A percentile compares a stretch with the other conserved stretches of the same genome.
These are phyloP conservation scores for Lagopus muta DNA, from an alignment of 2,113 vertebrate species.

Conservation along the genomic window DNA sequence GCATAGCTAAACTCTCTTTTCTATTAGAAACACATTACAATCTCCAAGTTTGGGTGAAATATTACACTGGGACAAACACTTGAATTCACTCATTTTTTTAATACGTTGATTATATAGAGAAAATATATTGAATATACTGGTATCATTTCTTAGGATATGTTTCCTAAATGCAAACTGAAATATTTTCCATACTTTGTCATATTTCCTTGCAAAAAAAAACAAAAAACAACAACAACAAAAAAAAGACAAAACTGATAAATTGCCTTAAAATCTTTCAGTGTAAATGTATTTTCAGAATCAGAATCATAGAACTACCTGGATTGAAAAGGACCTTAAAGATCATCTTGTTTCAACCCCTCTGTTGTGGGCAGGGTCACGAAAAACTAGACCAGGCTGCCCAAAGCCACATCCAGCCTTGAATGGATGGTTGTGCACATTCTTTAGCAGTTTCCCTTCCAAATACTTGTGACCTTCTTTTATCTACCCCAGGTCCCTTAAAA, in stretches of 20 bases:
- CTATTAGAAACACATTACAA: not conserved
- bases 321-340: no score
- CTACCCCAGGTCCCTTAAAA: not conserved
- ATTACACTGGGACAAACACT: not conserved
- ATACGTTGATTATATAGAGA: not conserved
- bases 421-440: not conserved
- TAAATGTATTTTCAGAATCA: no score
- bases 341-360: no score
- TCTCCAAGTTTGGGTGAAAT: not conserved
- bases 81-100: not conserved
- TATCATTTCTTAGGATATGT: not conserved
- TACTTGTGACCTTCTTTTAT: not conserved
- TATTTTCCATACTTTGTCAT: not conserved
- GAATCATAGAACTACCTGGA: no score
- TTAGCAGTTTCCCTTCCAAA: not conserved
- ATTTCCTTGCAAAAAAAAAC: not conserved
- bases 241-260: not conserved
- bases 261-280: not conserved
- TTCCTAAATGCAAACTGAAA: not conserved
- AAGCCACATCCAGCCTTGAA: not conserved
- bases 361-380: no score
- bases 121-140: not conserved
- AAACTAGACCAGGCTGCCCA: no score
- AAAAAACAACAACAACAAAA: no score
- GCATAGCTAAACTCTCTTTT: not conserved